Evolutionary conservation across 2,888 invertebrate species (phyloP).

Genomic region (Schrankia costaestrigalis): DNA sequence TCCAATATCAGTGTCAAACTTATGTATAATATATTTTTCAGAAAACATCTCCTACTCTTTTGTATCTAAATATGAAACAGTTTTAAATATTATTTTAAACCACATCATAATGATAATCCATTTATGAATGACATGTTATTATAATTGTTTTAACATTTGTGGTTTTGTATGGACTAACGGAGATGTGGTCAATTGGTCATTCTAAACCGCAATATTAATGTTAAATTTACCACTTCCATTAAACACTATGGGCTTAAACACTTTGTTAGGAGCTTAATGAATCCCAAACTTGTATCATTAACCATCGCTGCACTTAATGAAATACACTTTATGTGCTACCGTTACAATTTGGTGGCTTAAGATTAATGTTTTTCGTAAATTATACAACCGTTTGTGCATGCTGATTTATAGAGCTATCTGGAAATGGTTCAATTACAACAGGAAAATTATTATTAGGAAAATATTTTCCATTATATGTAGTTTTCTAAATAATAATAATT

Average conservation of each 20-base stretch:
- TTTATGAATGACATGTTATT: too few species aligned
- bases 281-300: constrained; percentile 69
- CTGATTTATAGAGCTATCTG: too few species aligned
- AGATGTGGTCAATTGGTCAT: constrained; percentile 42
- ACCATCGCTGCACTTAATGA: constrained; percentile 56
- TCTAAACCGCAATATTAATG: constrained; percentile 59
- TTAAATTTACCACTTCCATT: constrained; percentile 61
- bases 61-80: too few species aligned
- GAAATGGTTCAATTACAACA: too few species aligned
- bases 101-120: too few species aligned
- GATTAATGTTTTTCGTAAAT: constrained; percentile 12
- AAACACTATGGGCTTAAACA: constrained; percentile 59
- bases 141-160: constrained; percentile 30
- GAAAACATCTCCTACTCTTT: too few species aligned
- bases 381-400: constrained; percentile 2
- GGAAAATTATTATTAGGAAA: too few species aligned
- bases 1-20: too few species aligned
- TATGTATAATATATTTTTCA: too few species aligned
- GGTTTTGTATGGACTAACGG: constrained; percentile 24
- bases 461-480: too few species aligned
- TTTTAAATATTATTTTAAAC: too few species aligned
- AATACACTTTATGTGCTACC: constrained; percentile 42
- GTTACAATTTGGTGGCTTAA: constrained; percentile 18
- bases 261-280: constrained; percentile 60
- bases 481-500: too few species aligned